phyloP scores from a whole-genome alignment of 2,888 invertebrate species.

The Drosophila suboccidentalis region DNA sequence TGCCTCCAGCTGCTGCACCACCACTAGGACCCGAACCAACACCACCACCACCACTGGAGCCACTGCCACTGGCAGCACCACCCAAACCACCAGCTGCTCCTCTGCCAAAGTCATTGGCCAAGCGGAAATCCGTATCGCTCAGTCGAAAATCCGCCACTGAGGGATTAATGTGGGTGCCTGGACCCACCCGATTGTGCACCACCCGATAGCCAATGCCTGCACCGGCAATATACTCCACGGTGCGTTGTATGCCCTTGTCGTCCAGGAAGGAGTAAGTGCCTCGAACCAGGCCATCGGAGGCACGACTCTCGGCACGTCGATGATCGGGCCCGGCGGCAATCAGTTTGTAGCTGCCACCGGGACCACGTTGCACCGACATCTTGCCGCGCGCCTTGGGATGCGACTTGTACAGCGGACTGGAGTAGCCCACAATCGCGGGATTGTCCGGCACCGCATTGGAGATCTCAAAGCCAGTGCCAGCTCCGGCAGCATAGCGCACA shows the following conservation, averaged over 20 bases:
- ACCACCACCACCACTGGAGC: conserved; percentile 16
- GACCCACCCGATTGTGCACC: conserved; percentile 89
- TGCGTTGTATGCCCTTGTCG: conserved; percentile 91
- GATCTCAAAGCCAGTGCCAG: conserved; percentile 91
- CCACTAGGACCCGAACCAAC: conserved; percentile 19
- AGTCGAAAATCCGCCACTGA: conserved; percentile 87
- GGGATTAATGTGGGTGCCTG: conserved; percentile 85
- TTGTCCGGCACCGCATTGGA: conserved; percentile 90
- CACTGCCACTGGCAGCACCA: conserved; percentile 49
- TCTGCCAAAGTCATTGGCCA: conserved; percentile 82
- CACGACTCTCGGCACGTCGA: conserved; percentile 90
- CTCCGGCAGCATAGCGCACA: conserved; percentile 91
- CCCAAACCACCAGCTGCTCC: conserved; percentile 73
- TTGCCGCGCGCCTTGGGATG: conserved; percentile 89
- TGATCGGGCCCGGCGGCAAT: conserved; percentile 92
- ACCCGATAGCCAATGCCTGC: conserved; percentile 92
- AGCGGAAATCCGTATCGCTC: conserved; percentile 79
- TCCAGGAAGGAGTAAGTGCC: conserved; percentile 93
- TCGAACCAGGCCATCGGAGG: conserved; percentile 90
- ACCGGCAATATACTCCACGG: conserved; percentile 92
- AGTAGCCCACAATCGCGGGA: conserved; percentile 88
- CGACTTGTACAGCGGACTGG: conserved; percentile 88
- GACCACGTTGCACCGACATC: conserved; percentile 90
- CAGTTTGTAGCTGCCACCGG: conserved; percentile 91
- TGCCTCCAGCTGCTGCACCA: conserved; percentile 4